Evolutionary conservation across 2,888 invertebrate genomes (phyloP).

Genomic region (Synergus gifuensis): DNA sequence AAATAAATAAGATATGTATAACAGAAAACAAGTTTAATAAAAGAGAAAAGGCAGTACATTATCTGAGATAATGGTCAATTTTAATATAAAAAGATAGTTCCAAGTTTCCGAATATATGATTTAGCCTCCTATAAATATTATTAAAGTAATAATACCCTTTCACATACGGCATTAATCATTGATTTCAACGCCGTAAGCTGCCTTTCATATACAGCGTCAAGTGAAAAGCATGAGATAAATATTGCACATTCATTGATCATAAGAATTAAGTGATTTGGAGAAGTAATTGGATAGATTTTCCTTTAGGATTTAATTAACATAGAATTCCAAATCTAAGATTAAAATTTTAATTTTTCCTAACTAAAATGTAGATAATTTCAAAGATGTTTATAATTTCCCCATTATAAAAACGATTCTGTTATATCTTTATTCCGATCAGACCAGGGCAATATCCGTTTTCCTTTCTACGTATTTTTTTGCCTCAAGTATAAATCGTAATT

Average conservation of each 20-base stretch:
- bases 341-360: conserved; percentile 5
- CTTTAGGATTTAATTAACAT: conserved; percentile 18
- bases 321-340: neutral
- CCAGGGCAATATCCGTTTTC: neutral
- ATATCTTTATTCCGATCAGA: conserved; percentile 2
- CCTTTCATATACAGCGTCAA: conserved; percentile 15
- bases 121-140: conserved; percentile 19
- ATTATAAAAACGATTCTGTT: neutral
- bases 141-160: conserved; percentile 34
- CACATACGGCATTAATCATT: conserved; percentile 30
- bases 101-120: conserved; percentile 24
- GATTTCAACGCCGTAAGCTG: conserved; percentile 34
- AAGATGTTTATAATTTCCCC: neutral
- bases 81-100: conserved; percentile 3
- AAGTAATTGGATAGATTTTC: conserved; percentile 12
- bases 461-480: neutral
- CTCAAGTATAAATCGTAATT: conserved; percentile 28
- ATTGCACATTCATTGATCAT: conserved; percentile 29
- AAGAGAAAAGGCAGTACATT: conserved; percentile 11
- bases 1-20: neutral
- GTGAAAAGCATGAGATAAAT: conserved; percentile 28
- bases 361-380: neutral
- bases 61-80: neutral
- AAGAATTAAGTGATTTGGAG: conserved; percentile 5
- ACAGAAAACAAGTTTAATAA: neutral